phyloP scores from a whole-genome alignment of 2,888 invertebrate species.

The Diogma glabrata region DNA sequence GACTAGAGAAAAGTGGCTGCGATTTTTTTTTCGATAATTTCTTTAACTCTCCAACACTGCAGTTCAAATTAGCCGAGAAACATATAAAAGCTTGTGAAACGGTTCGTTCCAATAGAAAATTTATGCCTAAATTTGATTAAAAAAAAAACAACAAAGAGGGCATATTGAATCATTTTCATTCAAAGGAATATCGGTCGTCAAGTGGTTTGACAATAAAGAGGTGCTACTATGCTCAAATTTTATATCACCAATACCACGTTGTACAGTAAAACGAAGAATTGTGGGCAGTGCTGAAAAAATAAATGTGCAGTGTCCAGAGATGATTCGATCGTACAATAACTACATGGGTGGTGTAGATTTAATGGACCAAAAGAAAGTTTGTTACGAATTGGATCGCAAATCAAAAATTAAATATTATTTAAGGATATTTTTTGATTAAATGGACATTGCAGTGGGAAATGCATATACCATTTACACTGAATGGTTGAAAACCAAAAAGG shows the following conservation, averaged over 20 bases:
- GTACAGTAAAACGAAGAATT: background rate
- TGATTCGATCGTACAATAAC: constrained; percentile 8
- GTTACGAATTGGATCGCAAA: constrained; percentile 13
- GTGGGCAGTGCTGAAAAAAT: constrained; percentile 12
- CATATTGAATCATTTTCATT: constrained; percentile 9
- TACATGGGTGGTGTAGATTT: constrained; percentile 13
- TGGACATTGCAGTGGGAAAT: constrained; percentile 12
- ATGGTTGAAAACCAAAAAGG: too few relatives aligned
- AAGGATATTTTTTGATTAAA: constrained; percentile 12
- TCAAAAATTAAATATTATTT: constrained; percentile 14
- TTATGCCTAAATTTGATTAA: constrained; percentile 11
- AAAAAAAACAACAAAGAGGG: constrained; percentile 10
- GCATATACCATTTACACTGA: too few relatives aligned
- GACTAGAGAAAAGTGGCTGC: background rate
- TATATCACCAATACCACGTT: constrained; percentile 7
- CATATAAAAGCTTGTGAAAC: constrained; percentile 13
- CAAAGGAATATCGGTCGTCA: constrained; percentile 13
- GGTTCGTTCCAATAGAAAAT: constrained; percentile 13
- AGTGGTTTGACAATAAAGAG: constrained; percentile 13
- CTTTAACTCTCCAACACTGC: background rate
- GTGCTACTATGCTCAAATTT: constrained; percentile 10
- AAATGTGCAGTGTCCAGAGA: constrained; percentile 11
- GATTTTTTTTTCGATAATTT: constrained; percentile 11
- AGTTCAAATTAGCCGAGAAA: constrained; percentile 6
- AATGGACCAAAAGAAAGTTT: constrained; percentile 16